phyloP scores from a whole-genome alignment of 2,797 vertebrate genomes.

The Loriculus beryllinus region DNA sequence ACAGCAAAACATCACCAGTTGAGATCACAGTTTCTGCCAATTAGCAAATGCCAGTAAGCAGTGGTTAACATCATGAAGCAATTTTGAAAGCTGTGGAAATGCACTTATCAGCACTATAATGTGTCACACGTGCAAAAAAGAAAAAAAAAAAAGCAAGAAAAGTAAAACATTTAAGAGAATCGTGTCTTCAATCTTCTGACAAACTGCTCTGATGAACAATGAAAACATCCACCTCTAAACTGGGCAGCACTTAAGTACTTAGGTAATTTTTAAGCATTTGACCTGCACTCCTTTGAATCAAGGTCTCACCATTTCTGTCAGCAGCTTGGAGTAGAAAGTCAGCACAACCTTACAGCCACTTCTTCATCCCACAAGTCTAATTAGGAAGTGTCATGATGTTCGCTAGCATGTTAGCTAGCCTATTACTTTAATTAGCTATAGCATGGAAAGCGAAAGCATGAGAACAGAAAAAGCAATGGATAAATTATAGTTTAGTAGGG shows the following conservation, averaged over 20 bases:
- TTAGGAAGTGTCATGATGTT: background rate
- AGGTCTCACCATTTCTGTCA: background rate
- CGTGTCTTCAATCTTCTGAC: background rate
- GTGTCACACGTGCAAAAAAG: background rate
- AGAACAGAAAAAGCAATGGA: slow-evolving; percentile 8
- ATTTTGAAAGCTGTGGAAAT: background rate
- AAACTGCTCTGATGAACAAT: background rate
- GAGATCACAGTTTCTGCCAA: background rate
- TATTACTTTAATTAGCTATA: slow-evolving; percentile 20
- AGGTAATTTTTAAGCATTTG: background rate
- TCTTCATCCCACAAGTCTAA: slow-evolving; percentile 9
- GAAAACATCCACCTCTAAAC: background rate
- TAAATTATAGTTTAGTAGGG: slow-evolving; percentile 9
- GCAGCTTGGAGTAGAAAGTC: slow-evolving; percentile 4
- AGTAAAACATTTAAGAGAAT: background rate
- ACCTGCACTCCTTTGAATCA: background rate
- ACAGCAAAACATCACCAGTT: background rate
- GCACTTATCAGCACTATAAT: background rate
- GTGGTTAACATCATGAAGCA: background rate
- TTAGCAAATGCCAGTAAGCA: background rate
- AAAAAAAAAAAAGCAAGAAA: background rate
- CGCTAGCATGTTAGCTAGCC: background rate
- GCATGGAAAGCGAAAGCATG: background rate
- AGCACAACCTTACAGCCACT: background rate
- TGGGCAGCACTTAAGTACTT: background rate